Conservation (phyloP, 2,888 invertebrate genomes). For the Bursaphelenchus okinawaensis region DNA sequence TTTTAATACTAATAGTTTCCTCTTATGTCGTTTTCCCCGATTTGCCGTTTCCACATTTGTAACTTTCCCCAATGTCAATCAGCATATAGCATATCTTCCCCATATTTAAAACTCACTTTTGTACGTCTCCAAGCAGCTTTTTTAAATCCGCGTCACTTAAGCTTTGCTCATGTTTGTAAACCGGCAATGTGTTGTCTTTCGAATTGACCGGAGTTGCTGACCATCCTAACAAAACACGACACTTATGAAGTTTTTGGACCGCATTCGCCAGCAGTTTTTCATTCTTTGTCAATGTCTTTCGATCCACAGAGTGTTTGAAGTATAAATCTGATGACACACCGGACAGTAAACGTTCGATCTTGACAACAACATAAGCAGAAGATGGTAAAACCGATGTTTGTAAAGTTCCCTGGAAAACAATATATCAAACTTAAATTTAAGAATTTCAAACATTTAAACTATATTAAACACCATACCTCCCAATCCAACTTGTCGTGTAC, state of each 20-base stretch:
- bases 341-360: conserved; percentile 48
- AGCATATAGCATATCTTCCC: no score
- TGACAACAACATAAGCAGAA: conserved; percentile 37
- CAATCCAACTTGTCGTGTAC: neutral
- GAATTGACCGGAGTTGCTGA: conserved; percentile 25
- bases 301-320: conserved; percentile 39
- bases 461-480: neutral
- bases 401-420: neutral
- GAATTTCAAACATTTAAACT: neutral
- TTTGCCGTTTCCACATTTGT: no score
- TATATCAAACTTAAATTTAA: no score
- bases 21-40: no score
- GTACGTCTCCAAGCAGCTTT: conserved; percentile 40
- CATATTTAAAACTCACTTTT: neutral
- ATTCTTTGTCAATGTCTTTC: conserved; percentile 41
- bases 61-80: no score
- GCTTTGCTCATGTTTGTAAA: conserved; percentile 47
- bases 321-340: conserved; percentile 36
- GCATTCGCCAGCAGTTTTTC: conserved; percentile 44
- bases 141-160: conserved; percentile 46
- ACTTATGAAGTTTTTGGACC: conserved; percentile 34
- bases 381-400: neutral
- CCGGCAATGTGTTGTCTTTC: conserved; percentile 25
- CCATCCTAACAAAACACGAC: conserved; percentile 51
- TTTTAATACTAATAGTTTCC: no score